phyloP scores from a whole-genome alignment of 2,113 vertebrate genomes.

The Thymallus thymallus region DNA sequence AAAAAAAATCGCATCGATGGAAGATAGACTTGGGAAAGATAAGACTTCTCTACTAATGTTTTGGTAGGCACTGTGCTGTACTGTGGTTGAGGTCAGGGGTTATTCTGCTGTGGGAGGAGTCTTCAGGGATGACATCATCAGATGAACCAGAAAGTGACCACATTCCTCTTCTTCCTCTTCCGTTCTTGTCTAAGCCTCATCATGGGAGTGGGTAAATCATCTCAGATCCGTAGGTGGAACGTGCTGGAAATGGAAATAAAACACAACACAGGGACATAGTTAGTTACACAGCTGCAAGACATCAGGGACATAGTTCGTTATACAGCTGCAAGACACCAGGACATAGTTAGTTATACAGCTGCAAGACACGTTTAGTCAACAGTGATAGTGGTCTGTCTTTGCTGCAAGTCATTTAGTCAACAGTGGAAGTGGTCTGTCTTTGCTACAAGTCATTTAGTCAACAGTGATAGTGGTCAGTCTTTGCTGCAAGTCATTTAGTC shows the following conservation, averaged over 20 bases:
- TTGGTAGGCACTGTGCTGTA: slow-evolving; percentile 59
- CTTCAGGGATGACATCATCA: slow-evolving; percentile 5
- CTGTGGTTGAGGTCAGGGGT: slow-evolving; percentile 30
- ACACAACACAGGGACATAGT: slow-evolving; percentile 4
- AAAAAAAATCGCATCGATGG: not conserved
- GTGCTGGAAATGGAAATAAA: slow-evolving; percentile 74
- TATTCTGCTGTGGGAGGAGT: slow-evolving; percentile 1
- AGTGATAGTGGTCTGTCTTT: too few species aligned
- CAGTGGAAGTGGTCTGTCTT: too few species aligned
- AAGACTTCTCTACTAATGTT: slow-evolving; percentile 13
- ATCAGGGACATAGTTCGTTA: too few species aligned
- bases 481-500: too few species aligned
- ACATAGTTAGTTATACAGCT: too few species aligned
- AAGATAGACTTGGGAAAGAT: slow-evolving; percentile 22
- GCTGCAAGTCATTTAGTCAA: too few species aligned
- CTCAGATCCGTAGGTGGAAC: slow-evolving; percentile 95
- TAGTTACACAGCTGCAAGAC: too few species aligned
- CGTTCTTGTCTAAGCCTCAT: slow-evolving; percentile 23
- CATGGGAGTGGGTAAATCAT: slow-evolving; percentile 5
- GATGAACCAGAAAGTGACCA: not conserved
- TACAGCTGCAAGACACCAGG: too few species aligned
- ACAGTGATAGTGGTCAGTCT: too few species aligned
- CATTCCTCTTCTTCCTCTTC: slow-evolving; percentile 1
- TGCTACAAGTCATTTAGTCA: too few species aligned
- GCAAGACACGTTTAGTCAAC: too few species aligned